Evolutionary conservation across 2,888 invertebrate species (phyloP).

Genomic region (Coenonympha arcania): DNA sequence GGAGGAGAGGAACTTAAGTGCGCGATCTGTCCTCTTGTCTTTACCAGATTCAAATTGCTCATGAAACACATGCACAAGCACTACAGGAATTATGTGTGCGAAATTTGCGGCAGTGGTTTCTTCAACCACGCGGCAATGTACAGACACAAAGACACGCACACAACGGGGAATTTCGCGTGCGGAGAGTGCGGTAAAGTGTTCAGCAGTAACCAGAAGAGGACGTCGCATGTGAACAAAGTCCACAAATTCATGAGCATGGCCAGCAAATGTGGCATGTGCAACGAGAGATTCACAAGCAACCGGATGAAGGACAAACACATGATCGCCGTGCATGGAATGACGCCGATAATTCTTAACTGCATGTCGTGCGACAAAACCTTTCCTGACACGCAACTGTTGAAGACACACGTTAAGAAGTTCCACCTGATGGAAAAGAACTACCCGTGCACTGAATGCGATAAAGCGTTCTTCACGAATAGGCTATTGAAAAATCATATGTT

Average conservation of each 20-base stretch:
- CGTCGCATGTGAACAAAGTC: constrained; percentile 32
- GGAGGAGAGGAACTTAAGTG: constrained; percentile 34
- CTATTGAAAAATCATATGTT: background rate
- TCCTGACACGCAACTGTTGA: background rate
- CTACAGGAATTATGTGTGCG: constrained; percentile 44
- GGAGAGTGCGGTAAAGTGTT: constrained; percentile 42
- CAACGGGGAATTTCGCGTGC: constrained; percentile 30
- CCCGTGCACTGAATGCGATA: background rate
- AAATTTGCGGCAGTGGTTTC: constrained; percentile 35
- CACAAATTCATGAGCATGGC: constrained; percentile 28
- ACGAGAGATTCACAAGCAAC: constrained; percentile 37
- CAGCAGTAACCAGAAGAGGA: constrained; percentile 41
- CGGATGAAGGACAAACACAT: constrained; percentile 27
- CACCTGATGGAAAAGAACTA: background rate
- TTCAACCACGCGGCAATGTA: constrained; percentile 27
- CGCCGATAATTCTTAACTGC: constrained; percentile 26
- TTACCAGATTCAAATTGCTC: constrained; percentile 33
- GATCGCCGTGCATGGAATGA: constrained; percentile 29
- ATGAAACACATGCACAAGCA: constrained; percentile 46
- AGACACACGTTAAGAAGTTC: background rate
- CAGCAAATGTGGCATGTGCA: constrained; percentile 39
- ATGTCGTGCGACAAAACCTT: constrained; percentile 32
- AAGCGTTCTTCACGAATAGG: background rate
- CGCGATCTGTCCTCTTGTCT: constrained; percentile 36
- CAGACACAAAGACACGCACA: constrained; percentile 28